These are phyloP conservation scores for Murina feae DNA, from an alignment of 2,113 vertebrate genomes.

Conservation along the genomic window DNA sequence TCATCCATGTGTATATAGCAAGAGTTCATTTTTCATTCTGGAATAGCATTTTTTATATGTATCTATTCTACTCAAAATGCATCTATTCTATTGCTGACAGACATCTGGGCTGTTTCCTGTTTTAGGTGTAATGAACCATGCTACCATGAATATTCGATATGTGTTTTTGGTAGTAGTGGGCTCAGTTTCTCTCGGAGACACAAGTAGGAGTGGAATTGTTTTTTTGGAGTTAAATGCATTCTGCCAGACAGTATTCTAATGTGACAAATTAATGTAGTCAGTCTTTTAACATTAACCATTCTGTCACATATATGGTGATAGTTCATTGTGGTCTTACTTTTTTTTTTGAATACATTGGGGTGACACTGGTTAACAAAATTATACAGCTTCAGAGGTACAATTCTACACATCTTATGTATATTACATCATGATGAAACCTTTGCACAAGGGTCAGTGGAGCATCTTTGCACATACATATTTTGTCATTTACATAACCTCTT, in stretches of 20 bases:
- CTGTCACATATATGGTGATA: neutral
- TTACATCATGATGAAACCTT: neutral
- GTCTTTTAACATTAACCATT: neutral
- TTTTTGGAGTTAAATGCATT: neutral
- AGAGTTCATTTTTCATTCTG: slow-evolving; percentile 14
- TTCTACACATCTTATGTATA: neutral
- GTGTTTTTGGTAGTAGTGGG: neutral
- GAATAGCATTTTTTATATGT: neutral
- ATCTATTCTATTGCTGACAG: neutral
- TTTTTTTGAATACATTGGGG: neutral
- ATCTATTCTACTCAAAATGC: neutral
- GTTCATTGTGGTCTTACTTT: neutral
- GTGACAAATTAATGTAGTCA: neutral
- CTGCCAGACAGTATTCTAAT: neutral
- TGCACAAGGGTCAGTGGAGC: neutral
- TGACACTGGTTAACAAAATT: neutral
- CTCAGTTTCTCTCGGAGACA: neutral
- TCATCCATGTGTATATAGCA: neutral
- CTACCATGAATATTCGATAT: neutral
- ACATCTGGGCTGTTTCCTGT: neutral
- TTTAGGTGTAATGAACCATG: neutral
- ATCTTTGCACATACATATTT: neutral
- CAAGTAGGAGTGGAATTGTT: neutral
- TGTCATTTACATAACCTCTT: neutral
- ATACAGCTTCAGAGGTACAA: neutral